These are phyloP conservation scores for Stichodactyla helianthus DNA, from an alignment of 64 coral and sea anemone species.

Conservation along the genomic window DNA sequence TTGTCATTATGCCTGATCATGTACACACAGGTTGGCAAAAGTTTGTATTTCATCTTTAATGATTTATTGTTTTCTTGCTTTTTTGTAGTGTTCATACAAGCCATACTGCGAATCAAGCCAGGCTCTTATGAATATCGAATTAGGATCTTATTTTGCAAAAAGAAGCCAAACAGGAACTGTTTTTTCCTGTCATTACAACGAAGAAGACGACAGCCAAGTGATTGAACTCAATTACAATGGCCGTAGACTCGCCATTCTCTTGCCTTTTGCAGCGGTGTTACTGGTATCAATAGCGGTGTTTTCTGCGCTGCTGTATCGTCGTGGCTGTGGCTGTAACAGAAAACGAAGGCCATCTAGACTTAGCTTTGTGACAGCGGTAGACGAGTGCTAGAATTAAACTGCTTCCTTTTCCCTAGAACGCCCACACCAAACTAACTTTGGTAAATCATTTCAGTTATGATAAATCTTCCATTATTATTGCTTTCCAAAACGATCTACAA, in stretches of 20 bases:
- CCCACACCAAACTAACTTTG: no score
- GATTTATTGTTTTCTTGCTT: neutral
- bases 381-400: neutral
- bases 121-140: neutral
- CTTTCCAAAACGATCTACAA: no score
- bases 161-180: neutral
- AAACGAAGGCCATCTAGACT: slow-evolving; percentile 18
- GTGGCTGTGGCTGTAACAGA: slow-evolving; percentile 8
- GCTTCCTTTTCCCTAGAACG: no score
- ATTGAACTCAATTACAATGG: slow-evolving; percentile 10
- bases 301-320: neutral
- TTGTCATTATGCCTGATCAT: no score
- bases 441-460: no score
- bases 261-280: slow-evolving; percentile 16
- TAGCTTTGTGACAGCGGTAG: neutral
- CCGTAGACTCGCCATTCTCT: neutral
- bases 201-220: neutral
- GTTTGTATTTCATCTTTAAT: neutral
- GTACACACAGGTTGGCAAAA: no score
- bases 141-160: neutral
- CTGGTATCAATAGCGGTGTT: neutral
- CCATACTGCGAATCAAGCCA: slow-evolving; percentile 1
- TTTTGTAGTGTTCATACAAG: slow-evolving; percentile 10
- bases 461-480: no score
- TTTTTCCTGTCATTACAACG: neutral